A percentile compares a stretch with the other conserved stretches of the same genome.
Evolutionary conservation across 2,888 invertebrate genomes (phyloP).

Genomic region (Steinernema carpocapsae): DNA sequence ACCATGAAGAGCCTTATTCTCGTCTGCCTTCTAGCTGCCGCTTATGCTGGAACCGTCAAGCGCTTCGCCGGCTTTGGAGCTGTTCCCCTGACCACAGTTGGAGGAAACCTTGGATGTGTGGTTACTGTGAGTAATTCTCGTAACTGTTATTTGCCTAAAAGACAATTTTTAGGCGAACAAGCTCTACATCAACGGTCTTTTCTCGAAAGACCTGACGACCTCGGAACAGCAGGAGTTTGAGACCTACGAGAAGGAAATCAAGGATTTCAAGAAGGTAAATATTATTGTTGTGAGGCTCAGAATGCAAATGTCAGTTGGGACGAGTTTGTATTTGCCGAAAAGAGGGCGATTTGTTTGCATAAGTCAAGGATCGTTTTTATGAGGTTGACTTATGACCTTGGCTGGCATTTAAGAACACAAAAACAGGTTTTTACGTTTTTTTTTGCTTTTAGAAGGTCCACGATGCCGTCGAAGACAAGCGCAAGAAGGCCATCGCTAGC

Average conservation of each 20-base stretch:
- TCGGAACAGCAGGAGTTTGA: slow-evolving; percentile 50
- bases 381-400: not conserved
- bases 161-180: slow-evolving; percentile 51
- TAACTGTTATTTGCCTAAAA: no score
- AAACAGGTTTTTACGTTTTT: not conserved
- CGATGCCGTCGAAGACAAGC: slow-evolving; percentile 51
- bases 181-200: slow-evolving; percentile 63
- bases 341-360: not conserved
- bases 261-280: slow-evolving; percentile 54
- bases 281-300: slow-evolving; percentile 36
- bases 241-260: slow-evolving; percentile 48
- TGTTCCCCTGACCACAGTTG: slow-evolving; percentile 52
- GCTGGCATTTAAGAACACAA: not conserved
- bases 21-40: slow-evolving; percentile 38
- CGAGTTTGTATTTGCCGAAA: slow-evolving; percentile 28
- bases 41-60: slow-evolving; percentile 54
- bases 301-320: slow-evolving; percentile 43
- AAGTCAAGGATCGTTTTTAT: not conserved
- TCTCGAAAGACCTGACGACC: slow-evolving; percentile 56
- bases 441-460: slow-evolving; percentile 14
- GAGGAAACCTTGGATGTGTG: slow-evolving; percentile 65
- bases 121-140: slow-evolving; percentile 58
- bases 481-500: slow-evolving; percentile 36
- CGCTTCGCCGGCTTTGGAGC: slow-evolving; percentile 57
- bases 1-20: slow-evolving; percentile 16